These are phyloP conservation scores for Sarcoramphus papa DNA, from an alignment of 2,797 vertebrate genomes.

Conservation along the genomic window DNA sequence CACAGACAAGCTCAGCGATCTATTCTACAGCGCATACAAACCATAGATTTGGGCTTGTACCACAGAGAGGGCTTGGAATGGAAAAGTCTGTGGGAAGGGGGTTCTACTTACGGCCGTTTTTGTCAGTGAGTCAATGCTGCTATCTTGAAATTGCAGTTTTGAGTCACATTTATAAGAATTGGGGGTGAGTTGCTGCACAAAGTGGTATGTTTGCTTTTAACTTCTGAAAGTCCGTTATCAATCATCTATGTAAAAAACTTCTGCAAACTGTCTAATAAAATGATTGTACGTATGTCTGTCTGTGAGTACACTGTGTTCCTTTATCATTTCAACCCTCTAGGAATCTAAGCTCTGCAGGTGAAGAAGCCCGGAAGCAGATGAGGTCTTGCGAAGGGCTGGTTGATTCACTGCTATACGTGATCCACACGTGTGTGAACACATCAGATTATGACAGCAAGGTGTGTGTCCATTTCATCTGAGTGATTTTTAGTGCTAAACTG, in stretches of 20 bases:
- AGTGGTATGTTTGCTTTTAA: background rate
- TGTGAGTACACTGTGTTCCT: rapidly evolving
- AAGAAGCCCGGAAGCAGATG: constrained; percentile 96
- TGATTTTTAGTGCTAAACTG: background rate
- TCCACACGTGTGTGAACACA: constrained; percentile 97
- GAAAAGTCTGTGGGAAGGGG: background rate
- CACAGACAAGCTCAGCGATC: background rate
- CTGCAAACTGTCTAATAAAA: background rate
- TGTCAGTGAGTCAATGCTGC: background rate
- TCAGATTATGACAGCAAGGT: constrained; percentile 99
- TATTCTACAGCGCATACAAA: rapidly evolving
- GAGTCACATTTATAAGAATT: background rate
- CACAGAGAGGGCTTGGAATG: background rate
- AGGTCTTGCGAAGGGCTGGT: constrained; percentile 93
- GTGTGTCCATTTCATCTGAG: background rate
- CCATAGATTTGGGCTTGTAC: background rate
- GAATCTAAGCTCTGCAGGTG: constrained; percentile 95
- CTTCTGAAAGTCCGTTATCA: background rate
- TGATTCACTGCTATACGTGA: constrained; percentile 93
- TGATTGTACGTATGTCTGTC: background rate
- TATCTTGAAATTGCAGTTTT: background rate
- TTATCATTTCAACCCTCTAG: constrained; percentile 61
- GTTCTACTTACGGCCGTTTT: rapidly evolving
- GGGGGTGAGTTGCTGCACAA: background rate
- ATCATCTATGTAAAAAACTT: background rate